Evolutionary conservation across 1,140 invertebrate species (phyloP).

Genomic region (Drosophila saltans): DNA sequence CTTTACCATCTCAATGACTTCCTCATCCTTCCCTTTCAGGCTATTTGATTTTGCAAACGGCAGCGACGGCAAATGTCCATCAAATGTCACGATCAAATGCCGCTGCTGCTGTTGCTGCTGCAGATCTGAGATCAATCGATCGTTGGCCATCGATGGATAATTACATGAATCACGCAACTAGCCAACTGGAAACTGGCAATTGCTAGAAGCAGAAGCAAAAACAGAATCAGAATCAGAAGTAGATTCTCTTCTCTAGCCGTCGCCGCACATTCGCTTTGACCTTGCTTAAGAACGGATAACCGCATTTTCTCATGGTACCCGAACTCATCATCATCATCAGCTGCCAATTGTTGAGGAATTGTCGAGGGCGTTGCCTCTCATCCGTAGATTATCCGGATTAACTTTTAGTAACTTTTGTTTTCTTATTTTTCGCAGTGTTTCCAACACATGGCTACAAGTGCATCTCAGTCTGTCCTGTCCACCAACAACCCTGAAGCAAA

Average conservation of each 20-base stretch:
- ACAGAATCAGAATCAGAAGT: constrained; percentile 14
- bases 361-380: constrained; percentile 66
- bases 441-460: constrained; percentile 61
- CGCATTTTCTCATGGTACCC: constrained; percentile 50
- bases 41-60: constrained; percentile 70
- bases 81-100: constrained; percentile 76
- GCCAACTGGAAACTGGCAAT: constrained; percentile 25
- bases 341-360: constrained; percentile 40
- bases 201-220: constrained; percentile 5
- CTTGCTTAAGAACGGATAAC: constrained; percentile 57
- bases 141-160: constrained; percentile 53
- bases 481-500: constrained; percentile 32
- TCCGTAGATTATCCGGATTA: constrained; percentile 68
- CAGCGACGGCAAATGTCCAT: constrained; percentile 78
- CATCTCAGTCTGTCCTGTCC: constrained; percentile 19
- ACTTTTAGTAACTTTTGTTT: constrained; percentile 40
- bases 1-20: background rate
- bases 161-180: constrained; percentile 67
- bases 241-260: constrained; percentile 32
- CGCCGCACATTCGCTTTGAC: constrained; percentile 57
- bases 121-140: constrained; percentile 67
- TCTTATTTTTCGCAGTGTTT: constrained; percentile 7
- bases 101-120: constrained; percentile 25
- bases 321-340: constrained; percentile 19
- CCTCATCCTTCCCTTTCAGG: constrained; percentile 28